phyloP scores from a whole-genome alignment of 2,888 invertebrate genomes.

The Hololepta plana region DNA sequence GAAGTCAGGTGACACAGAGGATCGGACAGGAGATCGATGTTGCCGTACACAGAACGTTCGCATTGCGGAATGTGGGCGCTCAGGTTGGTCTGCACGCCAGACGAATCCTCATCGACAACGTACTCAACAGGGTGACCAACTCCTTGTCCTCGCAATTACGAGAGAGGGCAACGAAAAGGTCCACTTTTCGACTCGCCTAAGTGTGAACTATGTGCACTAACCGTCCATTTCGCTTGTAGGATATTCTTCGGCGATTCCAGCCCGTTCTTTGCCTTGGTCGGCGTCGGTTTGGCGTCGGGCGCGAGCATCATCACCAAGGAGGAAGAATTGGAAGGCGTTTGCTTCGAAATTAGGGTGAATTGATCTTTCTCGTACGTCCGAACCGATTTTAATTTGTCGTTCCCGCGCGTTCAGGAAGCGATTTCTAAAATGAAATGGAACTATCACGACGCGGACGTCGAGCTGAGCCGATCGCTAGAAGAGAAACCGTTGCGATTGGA shows the following conservation, averaged over 20 bases:
- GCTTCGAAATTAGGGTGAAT: constrained; percentile 55
- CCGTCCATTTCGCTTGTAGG: constrained; percentile 15
- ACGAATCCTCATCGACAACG: constrained; percentile 47
- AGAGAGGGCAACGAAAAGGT: constrained; percentile 39
- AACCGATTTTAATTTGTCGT: constrained; percentile 1
- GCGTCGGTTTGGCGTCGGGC: constrained; percentile 54
- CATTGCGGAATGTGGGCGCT: constrained; percentile 28
- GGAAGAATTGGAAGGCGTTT: constrained; percentile 59
- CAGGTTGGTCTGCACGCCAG: constrained; percentile 43
- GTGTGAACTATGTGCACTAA: neutral
- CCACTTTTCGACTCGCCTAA: constrained; percentile 7
- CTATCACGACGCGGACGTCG: constrained; percentile 27
- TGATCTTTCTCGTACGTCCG: constrained; percentile 2
- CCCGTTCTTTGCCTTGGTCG: constrained; percentile 57
- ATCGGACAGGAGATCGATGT: no score
- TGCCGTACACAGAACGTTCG: constrained; percentile 18
- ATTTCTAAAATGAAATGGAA: constrained; percentile 38
- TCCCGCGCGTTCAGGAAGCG: constrained; percentile 30
- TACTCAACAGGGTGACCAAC: constrained; percentile 48
- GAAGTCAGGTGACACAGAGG: no score
- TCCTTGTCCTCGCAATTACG: constrained; percentile 43
- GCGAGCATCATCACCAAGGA: constrained; percentile 56
- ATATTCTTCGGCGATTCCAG: constrained; percentile 50
- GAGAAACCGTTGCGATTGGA: no score
- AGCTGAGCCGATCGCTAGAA: constrained; percentile 28